Conservation (phyloP, 2,797 vertebrate genomes). For the Yasuhikotakia modesta region DNA sequence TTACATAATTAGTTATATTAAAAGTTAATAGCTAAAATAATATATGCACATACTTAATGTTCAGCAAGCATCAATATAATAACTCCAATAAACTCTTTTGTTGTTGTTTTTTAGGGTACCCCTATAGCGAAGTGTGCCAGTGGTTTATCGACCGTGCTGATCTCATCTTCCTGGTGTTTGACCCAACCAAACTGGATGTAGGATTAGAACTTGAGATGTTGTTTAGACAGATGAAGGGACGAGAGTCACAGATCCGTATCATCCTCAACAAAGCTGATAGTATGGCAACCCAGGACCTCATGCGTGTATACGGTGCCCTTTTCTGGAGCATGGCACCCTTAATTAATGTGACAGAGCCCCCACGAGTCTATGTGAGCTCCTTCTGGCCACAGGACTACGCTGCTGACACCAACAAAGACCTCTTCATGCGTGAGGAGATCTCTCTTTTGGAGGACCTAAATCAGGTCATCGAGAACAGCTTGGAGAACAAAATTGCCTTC, state of each 20-base stretch:
- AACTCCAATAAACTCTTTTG: background rate
- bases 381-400: constrained; percentile 96
- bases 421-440: constrained; percentile 96
- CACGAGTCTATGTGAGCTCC: constrained; percentile 96
- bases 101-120: constrained; percentile 83
- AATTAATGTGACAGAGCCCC: constrained; percentile 97
- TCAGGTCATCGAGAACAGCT: constrained; percentile 96
- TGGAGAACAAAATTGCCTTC: constrained; percentile 99
- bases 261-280: constrained; percentile 98
- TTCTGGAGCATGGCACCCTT: constrained; percentile 98
- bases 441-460: constrained; percentile 97
- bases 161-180: constrained; percentile 97
- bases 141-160: constrained; percentile 99
- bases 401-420: constrained; percentile 87
- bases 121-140: constrained; percentile 97
- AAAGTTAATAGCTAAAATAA: background rate
- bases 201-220: constrained; percentile 96
- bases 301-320: constrained; percentile 96
- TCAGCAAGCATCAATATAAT: background rate
- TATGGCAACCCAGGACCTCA: constrained; percentile 93
- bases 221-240: constrained; percentile 95
- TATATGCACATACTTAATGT: background rate
- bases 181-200: constrained; percentile 97
- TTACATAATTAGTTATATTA: too few relatives aligned
- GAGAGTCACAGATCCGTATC: constrained; percentile 97